Evolutionary conservation across 2,888 invertebrate species (phyloP).

Genomic region (Drosophila lutescens): DNA sequence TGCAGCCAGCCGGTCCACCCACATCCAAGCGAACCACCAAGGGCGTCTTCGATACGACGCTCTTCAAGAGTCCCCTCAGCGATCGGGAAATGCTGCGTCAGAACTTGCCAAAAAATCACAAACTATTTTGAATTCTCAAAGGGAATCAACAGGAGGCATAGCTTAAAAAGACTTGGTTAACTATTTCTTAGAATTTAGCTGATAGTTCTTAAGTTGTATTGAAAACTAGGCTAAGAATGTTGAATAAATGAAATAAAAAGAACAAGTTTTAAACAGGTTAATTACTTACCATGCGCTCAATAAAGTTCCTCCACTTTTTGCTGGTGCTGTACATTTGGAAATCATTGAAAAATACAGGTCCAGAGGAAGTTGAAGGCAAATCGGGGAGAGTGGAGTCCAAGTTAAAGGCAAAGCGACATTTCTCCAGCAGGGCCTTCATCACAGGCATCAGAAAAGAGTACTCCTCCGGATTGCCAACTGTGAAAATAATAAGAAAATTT

Average conservation of each 20-base stretch:
- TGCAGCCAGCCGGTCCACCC: constrained; percentile 39
- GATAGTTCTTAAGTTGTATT: constrained; percentile 6
- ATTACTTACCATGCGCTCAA: constrained; percentile 85
- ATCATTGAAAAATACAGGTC: constrained; percentile 87
- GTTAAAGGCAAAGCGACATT: constrained; percentile 83
- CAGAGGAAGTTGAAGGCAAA: constrained; percentile 85
- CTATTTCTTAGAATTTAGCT: constrained; percentile 20
- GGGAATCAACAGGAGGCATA: constrained; percentile 17
- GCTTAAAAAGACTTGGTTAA: constrained; percentile 37
- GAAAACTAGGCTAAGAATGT: constrained; percentile 12
- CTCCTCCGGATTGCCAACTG: constrained; percentile 86
- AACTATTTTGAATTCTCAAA: constrained; percentile 64
- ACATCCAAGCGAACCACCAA: constrained; percentile 77
- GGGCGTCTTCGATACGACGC: constrained; percentile 81
- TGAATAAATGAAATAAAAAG: constrained; percentile 2
- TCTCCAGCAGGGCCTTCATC: constrained; percentile 87
- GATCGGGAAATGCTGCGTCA: constrained; percentile 66
- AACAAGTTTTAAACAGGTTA: background rate
- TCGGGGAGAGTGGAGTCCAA: constrained; percentile 84
- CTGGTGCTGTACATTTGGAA: constrained; percentile 86
- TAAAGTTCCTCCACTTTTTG: constrained; percentile 86
- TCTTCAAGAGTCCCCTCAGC: constrained; percentile 78
- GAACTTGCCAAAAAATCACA: constrained; percentile 82
- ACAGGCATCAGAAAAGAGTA: constrained; percentile 87
- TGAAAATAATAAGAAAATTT: background rate